Base-by-base conservation (phyloP, 2,888 invertebrate genomes). In the Autographa pulchrina region DNA sequence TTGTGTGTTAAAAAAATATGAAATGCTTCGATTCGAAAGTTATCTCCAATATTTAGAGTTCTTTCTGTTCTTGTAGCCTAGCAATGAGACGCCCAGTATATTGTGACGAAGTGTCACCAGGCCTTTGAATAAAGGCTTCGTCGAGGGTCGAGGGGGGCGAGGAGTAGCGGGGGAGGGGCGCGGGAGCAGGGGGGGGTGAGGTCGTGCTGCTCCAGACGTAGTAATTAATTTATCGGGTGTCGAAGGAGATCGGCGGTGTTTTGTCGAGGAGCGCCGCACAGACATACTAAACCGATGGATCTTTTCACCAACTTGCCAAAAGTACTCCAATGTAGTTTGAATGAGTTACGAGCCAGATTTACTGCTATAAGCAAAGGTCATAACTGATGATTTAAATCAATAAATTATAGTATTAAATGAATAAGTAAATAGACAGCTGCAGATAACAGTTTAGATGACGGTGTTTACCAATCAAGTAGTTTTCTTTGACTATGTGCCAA, bases 141-240 rank as follows among this genome's bases (percentile, higher is more conserved):
- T 43, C 41, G 14, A 3, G 41, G 41, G 7, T 25, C 25, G 25
- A 25, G 41, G 3, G 38, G 41, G 41, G 41, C 14, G 16, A 14
- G 43, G 41, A 14, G 56, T 18, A 25, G 56, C 14, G 62, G 11
- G 59, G 14, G 35, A 7, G 35, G 35, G 31, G 25, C 58, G 56
- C 18, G 31, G 25, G 0, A 14, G 16, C 20, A n/a, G 35, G 32
- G 56, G 20, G 41, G 18, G 38, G 66, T 35, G n/a, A 14, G n/a
- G 31, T n/a, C 48, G 41, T 41, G 48, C 63, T 71, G 71, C 38
- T 67, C 63, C 59, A 66, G 65, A 65, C 68, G 62, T 52, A 35
- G 65, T 72, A 65, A 73, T 69, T 73, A 69, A 68, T 72, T 62
- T 65, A 65, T 65, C 65, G 56, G 65, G 65, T 65, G 62, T 68